phyloP scores from a whole-genome alignment of 23 tunicate species.

The Phallusia fumigata region DNA sequence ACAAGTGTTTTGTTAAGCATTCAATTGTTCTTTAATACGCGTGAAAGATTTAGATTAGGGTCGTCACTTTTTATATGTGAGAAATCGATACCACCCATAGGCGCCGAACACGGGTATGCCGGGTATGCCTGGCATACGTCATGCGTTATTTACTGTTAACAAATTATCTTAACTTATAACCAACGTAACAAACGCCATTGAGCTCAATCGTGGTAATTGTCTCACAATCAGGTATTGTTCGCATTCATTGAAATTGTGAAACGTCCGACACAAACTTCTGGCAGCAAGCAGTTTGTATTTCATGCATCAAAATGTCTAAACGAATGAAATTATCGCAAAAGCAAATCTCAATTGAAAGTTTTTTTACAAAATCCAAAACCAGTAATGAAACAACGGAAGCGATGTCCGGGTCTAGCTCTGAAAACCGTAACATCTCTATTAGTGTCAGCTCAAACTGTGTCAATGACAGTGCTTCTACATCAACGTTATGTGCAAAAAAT shows the following conservation, averaged over 20 bases:
- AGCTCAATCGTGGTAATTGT: neutral
- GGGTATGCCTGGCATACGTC: no score
- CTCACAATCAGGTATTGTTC: conserved; percentile 1
- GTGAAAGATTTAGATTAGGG: no score
- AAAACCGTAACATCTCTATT: neutral
- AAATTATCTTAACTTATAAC: neutral
- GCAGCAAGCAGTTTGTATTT: neutral
- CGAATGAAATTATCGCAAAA: neutral
- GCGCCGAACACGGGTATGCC: no score
- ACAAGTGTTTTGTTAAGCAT: no score
- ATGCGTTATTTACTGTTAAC: neutral
- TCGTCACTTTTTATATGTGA: no score
- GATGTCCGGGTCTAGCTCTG: neutral
- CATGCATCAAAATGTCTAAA: neutral
- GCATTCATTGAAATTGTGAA: neutral
- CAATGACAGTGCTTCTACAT: neutral
- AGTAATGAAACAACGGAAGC: neutral
- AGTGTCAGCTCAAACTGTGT: neutral
- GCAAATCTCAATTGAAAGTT: conserved; percentile 2
- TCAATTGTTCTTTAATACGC: no score
- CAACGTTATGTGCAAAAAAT: conserved; percentile 8
- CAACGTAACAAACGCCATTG: neutral
- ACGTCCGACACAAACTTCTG: neutral
- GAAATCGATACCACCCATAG: no score
- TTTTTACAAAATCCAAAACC: neutral